These are phyloP conservation scores for Rhinichthys klamathensis DNA, from an alignment of 2,113 vertebrate genomes.

Conservation along the genomic window DNA sequence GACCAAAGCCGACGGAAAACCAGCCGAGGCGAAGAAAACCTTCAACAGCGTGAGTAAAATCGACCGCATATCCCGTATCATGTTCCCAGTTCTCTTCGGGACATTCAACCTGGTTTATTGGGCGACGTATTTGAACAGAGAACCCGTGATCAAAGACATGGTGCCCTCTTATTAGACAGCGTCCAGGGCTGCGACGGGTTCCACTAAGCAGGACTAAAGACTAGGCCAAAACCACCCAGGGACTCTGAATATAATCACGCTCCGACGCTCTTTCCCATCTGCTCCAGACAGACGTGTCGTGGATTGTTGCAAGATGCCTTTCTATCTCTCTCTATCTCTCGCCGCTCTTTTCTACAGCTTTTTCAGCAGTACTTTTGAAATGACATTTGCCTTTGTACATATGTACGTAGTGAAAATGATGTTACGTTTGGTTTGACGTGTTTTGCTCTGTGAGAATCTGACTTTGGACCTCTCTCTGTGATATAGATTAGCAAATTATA, in stretches of 20 bases:
- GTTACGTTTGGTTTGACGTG: slow-evolving; percentile 32
- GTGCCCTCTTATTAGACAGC: slow-evolving; percentile 83
- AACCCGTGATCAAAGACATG: slow-evolving; percentile 91
- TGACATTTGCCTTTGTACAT: slow-evolving; percentile 75
- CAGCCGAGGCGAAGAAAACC: slow-evolving; percentile 92
- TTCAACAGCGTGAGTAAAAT: slow-evolving; percentile 99
- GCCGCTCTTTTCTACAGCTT: slow-evolving; percentile 74
- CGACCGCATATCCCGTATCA: slow-evolving; percentile 97
- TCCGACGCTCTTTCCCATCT: slow-evolving; percentile 62
- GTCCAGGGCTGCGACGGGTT: slow-evolving; percentile 45
- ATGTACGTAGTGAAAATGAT: slow-evolving; percentile 69
- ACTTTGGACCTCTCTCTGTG: slow-evolving; percentile 58
- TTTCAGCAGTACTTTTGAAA: slow-evolving; percentile 77
- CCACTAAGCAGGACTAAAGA: slow-evolving; percentile 79
- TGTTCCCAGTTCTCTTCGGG: slow-evolving; percentile 96
- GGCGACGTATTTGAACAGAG: slow-evolving; percentile 98
- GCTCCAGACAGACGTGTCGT: slow-evolving; percentile 68
- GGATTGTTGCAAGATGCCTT: slow-evolving; percentile 69
- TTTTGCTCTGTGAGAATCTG: slow-evolving; percentile 43
- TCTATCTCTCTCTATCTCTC: slow-evolving; percentile 50
- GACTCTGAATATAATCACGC: slow-evolving; percentile 83
- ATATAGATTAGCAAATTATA: slow-evolving; percentile 45
- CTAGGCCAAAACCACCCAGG: slow-evolving; percentile 88
- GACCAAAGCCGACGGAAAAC: slow-evolving; percentile 86
- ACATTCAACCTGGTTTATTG: slow-evolving; percentile 97